These are phyloP conservation scores for Champsocephalus gunnari DNA, from an alignment of 2,797 vertebrate species.

Conservation along the genomic window DNA sequence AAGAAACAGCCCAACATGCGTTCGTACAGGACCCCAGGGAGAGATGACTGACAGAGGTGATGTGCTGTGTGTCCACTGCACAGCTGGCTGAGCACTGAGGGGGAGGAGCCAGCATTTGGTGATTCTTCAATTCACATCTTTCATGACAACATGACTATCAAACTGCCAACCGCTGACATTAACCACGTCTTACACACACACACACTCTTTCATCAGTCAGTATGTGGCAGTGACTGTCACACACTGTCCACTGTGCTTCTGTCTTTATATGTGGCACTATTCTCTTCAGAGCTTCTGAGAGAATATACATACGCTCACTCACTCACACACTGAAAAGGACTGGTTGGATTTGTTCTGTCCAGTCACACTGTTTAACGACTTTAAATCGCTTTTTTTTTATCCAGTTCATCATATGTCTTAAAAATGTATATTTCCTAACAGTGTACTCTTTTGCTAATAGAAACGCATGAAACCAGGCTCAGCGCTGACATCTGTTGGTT, in stretches of 20 bases:
- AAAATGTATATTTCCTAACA: not conserved
- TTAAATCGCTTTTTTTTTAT: too few relatives aligned
- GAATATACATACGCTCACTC: too few relatives aligned
- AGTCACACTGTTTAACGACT: too few relatives aligned
- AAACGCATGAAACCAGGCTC: constrained; percentile 20
- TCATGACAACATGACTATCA: constrained; percentile 55
- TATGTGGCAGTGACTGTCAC: constrained; percentile 68
- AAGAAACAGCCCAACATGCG: constrained; percentile 3
- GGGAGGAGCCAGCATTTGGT: constrained; percentile 51
- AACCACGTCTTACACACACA: constrained; percentile 27
- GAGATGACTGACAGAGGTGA: constrained; percentile 48
- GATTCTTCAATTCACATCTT: constrained; percentile 57
- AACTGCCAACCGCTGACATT: constrained; percentile 38
- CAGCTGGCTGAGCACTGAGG: constrained; percentile 46
- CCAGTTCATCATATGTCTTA: not conserved
- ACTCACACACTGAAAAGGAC: too few relatives aligned
- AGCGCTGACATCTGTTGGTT: constrained; percentile 70
- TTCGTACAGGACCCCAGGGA: constrained; percentile 21
- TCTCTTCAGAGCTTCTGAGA: not conserved
- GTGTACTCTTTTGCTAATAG: not conserved
- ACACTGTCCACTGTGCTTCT: constrained; percentile 40
- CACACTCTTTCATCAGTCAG: constrained; percentile 42
- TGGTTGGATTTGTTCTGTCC: too few relatives aligned
- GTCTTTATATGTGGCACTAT: constrained; percentile 45
- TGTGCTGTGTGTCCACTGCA: constrained; percentile 55